A percentile compares a stretch with the other conserved stretches of the same genome.
Evolutionary conservation across 2,797 vertebrate species (phyloP).

Genomic region (Pseudochirops corinnae): DNA sequence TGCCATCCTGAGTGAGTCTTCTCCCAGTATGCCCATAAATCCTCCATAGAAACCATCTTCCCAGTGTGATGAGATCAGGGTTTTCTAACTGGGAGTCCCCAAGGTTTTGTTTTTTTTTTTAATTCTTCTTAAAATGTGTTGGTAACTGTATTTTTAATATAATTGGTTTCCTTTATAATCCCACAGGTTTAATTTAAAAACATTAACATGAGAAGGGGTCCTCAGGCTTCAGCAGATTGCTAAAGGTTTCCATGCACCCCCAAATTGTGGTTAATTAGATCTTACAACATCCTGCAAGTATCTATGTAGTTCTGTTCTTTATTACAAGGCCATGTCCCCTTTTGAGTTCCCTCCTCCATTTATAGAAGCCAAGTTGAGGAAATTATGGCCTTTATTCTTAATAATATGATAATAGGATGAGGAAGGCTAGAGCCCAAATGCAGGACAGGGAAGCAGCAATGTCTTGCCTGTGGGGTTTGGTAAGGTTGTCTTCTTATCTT

Average conservation of each 20-base stretch:
- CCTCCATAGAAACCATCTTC: not conserved
- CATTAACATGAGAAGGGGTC: not conserved
- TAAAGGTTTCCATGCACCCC: not conserved
- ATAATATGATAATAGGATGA: not conserved
- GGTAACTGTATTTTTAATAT: not conserved
- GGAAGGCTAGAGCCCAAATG: not conserved
- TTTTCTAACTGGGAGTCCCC: not conserved
- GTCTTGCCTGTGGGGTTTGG: not conserved
- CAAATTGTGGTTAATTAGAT: not conserved
- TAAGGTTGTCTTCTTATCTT: not conserved
- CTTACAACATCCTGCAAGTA: not conserved
- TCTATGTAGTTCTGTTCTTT: not conserved
- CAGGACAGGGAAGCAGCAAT: not conserved
- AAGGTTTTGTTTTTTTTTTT: not conserved
- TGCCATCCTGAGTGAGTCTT: not conserved
- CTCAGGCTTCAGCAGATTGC: not conserved
- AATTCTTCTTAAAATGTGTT: not conserved
- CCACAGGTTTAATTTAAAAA: not conserved
- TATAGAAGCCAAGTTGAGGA: not conserved
- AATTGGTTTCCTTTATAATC: not conserved
- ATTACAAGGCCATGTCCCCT: not conserved
- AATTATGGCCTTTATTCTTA: not conserved
- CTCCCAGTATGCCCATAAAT: not conserved
- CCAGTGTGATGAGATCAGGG: not conserved
- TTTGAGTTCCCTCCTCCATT: not conserved